Base-by-base conservation (phyloP, 2,797 vertebrate species). In the Rousettus madagascariensis region DNA sequence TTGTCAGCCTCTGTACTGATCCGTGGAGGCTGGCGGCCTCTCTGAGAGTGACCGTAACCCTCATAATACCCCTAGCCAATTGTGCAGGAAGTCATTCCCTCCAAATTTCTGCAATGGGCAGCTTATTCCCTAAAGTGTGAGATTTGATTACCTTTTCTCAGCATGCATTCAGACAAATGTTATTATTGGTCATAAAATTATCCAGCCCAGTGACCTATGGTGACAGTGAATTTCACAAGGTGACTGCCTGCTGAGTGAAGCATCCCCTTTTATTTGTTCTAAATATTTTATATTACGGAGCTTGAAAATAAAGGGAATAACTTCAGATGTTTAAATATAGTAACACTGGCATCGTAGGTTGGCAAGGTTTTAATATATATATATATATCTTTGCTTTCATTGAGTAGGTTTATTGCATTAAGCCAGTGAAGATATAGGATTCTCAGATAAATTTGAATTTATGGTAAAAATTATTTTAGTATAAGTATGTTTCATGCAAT, bases 141-240 rank as follows among this genome's bases (percentile, higher is more conserved):
- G 87, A 98, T 97, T 98, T 97, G 97, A 97, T 98, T 98, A 97
- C 97, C 97, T 98, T 98, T 98, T 98, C 98, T 98, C 98, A 97
- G 97, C 97, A 93, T 41, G 8, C 94, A 95, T 96, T 97, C 97
- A 97, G 98, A 98, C 83, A 97, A 98, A 98, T 97, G 98, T 98
- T 98, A 98, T 97, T 98, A 98, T 98, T 98, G 95, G 97, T 97
- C 96, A 2, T 98, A 98, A 98, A 98, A 98, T 98, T 98, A 98
- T 98, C 98, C 96, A 97, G 96, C 95, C 96, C 95, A 98, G 90
- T 97, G 97, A 98, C 97, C 97, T 97, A 97, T 69, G 95, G 94
- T 96, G 96, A 97, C 97, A 97, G 96, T 94, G 86, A 97, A 97
- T 97, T 97, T 97, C 95, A 91, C 97, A 97, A 98, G 97, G 97